These are phyloP conservation scores for Penaeus indicus DNA, from an alignment of 1,140 invertebrate genomes.

Conservation along the genomic window DNA sequence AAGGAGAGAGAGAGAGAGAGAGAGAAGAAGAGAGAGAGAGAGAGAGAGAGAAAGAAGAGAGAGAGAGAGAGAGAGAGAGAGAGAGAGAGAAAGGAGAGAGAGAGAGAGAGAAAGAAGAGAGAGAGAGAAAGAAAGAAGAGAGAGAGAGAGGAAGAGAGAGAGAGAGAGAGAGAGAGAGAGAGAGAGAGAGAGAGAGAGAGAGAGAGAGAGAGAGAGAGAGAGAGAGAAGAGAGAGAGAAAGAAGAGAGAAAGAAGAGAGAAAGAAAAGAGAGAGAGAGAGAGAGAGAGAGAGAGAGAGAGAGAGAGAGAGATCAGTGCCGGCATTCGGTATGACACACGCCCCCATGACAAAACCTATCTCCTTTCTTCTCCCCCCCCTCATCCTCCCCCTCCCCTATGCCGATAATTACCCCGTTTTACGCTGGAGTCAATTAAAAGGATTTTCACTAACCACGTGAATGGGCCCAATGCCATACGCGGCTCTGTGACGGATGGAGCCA, in stretches of 20 bases:
- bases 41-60: background rate
- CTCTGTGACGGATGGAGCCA: background rate
- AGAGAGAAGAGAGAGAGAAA: constrained; percentile 15
- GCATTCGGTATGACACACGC: too few relatives aligned
- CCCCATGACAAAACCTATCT: background rate
- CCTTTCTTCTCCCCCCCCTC: background rate
- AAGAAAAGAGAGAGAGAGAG: background rate
- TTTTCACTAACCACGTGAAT: background rate
- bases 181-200: background rate
- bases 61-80: background rate
- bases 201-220: background rate
- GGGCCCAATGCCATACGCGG: background rate
- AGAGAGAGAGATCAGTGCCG: too few relatives aligned
- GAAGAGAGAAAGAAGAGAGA: background rate
- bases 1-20: background rate
- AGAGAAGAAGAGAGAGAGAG: background rate
- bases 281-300: background rate
- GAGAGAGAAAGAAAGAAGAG: background rate
- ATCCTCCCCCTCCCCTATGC: background rate
- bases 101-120: background rate
- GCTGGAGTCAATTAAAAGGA: constrained; percentile 17
- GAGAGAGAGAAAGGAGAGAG: background rate
- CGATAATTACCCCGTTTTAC: constrained; percentile 45
- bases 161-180: too few relatives aligned
- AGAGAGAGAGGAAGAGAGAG: background rate